These are phyloP conservation scores for Karalla daura DNA, from an alignment of 2,797 vertebrate species.

Conservation along the genomic window DNA sequence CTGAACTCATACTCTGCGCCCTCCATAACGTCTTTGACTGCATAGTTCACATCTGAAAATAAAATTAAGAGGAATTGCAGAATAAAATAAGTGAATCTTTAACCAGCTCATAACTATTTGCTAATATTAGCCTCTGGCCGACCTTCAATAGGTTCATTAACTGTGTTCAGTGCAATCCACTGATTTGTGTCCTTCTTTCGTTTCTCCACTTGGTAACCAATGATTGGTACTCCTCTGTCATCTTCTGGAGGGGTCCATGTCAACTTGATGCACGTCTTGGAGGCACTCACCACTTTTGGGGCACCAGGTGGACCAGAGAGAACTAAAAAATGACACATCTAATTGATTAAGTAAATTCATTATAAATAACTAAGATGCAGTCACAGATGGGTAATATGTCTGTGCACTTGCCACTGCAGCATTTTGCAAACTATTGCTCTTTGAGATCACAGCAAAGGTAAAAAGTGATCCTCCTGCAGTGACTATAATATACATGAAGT, in stretches of 20 bases:
- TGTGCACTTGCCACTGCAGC: conserved; percentile 17
- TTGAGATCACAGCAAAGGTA: conserved; percentile 9
- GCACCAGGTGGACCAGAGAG: conserved; percentile 82
- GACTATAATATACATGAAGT: conserved; percentile 13
- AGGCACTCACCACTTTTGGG: conserved; percentile 81
- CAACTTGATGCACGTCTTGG: conserved; percentile 82
- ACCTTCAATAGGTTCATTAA: conserved; percentile 82
- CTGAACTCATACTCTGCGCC: conserved; percentile 91
- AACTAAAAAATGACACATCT: conserved; percentile 69
- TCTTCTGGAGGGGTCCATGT: conserved; percentile 84
- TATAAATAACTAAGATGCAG: conserved; percentile 16
- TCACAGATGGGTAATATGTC: conserved; percentile 23
- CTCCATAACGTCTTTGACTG: conserved; percentile 80
- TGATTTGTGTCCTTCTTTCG: conserved; percentile 84
- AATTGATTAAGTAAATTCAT: conserved; percentile 16
- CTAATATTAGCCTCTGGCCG: conserved; percentile 5
- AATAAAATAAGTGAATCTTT: accelerated
- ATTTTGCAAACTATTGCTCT: conserved; percentile 17
- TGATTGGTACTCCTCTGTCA: conserved; percentile 75
- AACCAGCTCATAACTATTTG: background rate
- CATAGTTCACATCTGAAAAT: conserved; percentile 73
- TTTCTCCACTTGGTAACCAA: conserved; percentile 89
- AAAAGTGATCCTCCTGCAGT: conserved; percentile 11
- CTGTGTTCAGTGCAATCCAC: conserved; percentile 83
- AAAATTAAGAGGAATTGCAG: background rate